A percentile compares a stretch with the other conserved stretches of the same genome.
These are phyloP conservation scores for Phlogophora meticulosa DNA, from an alignment of 2,888 invertebrate species.

Conservation along the genomic window DNA sequence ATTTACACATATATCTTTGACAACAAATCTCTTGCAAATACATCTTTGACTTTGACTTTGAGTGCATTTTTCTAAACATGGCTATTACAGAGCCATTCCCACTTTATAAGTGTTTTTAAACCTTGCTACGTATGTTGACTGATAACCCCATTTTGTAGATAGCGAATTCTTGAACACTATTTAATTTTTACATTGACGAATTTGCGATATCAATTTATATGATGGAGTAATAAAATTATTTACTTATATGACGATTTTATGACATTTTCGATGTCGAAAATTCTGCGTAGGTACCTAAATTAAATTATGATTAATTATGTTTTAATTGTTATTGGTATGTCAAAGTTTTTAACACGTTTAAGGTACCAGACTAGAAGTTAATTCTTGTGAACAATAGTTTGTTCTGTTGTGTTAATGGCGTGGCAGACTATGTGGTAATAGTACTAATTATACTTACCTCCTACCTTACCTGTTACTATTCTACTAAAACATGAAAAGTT, in stretches of 20 bases:
- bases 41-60: too few species aligned
- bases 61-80: background rate
- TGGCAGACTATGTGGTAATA: too few species aligned
- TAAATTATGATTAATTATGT: constrained; percentile 20
- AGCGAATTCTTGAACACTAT: constrained; percentile 19
- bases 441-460: too few species aligned
- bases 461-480: too few species aligned
- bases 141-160: constrained; percentile 32
- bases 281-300: constrained; percentile 18
- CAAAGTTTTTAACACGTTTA: constrained; percentile 33
- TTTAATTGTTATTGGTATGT: constrained; percentile 17
- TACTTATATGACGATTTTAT: background rate
- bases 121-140: background rate
- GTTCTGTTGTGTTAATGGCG: too few species aligned
- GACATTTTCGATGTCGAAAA: background rate
- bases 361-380: too few species aligned
- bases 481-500: too few species aligned
- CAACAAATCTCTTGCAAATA: too few species aligned
- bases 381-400: too few species aligned
- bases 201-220: constrained; percentile 27
- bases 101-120: background rate
- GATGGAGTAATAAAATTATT: background rate
- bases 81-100: background rate
- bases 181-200: constrained; percentile 31
- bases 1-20: too few species aligned